Conservation (phyloP, 2,888 invertebrate species). For the Andrena flavipes region DNA sequence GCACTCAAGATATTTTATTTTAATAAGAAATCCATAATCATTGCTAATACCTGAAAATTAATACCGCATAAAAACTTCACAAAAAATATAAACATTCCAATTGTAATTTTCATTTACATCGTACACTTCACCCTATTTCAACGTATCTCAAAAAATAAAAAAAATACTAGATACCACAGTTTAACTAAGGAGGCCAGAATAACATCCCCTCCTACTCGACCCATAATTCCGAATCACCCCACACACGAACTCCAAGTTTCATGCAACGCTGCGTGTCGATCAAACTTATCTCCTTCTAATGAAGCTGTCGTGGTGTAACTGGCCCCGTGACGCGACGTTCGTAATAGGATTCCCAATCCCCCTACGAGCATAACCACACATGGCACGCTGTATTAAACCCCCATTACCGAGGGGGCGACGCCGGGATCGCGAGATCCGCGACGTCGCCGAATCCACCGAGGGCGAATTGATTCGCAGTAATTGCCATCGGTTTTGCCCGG, state of each 20-base stretch:
- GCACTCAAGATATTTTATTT: too few relatives aligned
- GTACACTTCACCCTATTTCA: too few relatives aligned
- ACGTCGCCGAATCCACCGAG: not conserved
- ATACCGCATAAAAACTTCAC: too few relatives aligned
- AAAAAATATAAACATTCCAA: too few relatives aligned
- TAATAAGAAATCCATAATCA: too few relatives aligned
- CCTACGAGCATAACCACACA: conserved; percentile 1
- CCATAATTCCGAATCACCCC: not conserved
- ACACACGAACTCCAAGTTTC: not conserved
- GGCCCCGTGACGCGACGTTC: conserved; percentile 23
- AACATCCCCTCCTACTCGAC: not conserved
- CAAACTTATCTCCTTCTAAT: conserved; percentile 51
- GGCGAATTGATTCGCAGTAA: conserved; percentile 33
- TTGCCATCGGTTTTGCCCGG: conserved; percentile 31
- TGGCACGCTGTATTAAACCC: conserved; percentile 21
- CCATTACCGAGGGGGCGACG: conserved; percentile 20
- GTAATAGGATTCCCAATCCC: conserved; percentile 31
- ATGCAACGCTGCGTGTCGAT: conserved; percentile 35
- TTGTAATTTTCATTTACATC: too few relatives aligned
- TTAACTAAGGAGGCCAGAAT: too few relatives aligned
- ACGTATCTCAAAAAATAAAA: too few relatives aligned
- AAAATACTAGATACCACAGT: too few relatives aligned
- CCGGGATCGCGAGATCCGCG: conserved; percentile 1
- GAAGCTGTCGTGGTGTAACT: conserved; percentile 46
- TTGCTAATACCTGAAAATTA: too few relatives aligned